These are phyloP conservation scores for Chydorus sphaericus DNA, from an alignment of 2,888 invertebrate genomes.

Conservation along the genomic window DNA sequence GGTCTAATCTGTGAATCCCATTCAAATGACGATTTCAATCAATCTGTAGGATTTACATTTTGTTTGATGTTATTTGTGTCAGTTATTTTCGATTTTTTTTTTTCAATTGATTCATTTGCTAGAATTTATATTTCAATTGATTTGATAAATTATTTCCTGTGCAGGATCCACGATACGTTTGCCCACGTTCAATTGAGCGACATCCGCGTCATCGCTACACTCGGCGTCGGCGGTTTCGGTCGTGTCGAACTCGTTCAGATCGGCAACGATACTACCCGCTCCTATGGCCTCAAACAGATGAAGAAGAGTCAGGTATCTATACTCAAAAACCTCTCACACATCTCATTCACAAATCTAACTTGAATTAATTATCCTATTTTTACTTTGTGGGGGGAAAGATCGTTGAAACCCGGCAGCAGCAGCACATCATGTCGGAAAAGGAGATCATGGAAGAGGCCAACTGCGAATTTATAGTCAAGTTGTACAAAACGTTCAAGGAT, in stretches of 20 bases:
- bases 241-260: constrained; percentile 93
- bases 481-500: constrained; percentile 94
- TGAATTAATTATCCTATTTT: constrained; percentile 28
- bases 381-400: constrained; percentile 38
- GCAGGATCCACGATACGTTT: constrained; percentile 79
- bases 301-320: constrained; percentile 66
- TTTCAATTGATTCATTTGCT: constrained; percentile 8
- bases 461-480: constrained; percentile 90
- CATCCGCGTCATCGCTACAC: constrained; percentile 77
- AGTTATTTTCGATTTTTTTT: too few relatives aligned
- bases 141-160: too few relatives aligned
- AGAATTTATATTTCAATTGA: too few relatives aligned
- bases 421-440: constrained; percentile 98
- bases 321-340: not conserved
- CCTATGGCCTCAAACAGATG: constrained; percentile 92
- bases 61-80: too few relatives aligned
- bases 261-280: constrained; percentile 54
- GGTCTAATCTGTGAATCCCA: too few relatives aligned
- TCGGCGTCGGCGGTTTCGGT: constrained; percentile 97
- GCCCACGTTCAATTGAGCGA: constrained; percentile 69
- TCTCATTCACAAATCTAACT: constrained; percentile 22
- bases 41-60: too few relatives aligned
- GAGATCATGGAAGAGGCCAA: constrained; percentile 89
- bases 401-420: constrained; percentile 95
- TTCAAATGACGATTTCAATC: too few relatives aligned